These are phyloP conservation scores for Bembecia ichneumoniformis DNA, from an alignment of 2,888 invertebrate genomes.

Conservation along the genomic window DNA sequence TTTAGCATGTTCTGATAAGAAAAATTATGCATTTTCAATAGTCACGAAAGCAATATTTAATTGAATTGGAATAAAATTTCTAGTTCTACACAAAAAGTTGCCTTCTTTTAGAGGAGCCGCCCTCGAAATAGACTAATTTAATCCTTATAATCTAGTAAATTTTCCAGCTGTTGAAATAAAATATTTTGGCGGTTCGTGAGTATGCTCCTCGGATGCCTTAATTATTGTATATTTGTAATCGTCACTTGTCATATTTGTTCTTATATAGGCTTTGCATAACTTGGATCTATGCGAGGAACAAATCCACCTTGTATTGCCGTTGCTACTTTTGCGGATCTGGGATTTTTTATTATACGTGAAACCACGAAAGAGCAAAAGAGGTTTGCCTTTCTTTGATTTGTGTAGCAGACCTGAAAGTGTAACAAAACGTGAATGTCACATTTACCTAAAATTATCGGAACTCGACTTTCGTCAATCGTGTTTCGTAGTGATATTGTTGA, in stretches of 20 bases:
- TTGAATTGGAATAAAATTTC: too few species aligned
- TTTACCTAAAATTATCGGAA: too few species aligned
- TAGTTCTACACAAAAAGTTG: too few species aligned
- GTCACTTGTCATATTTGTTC: neutral
- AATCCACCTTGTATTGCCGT: neutral
- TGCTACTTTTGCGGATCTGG: neutral
- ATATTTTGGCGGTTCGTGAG: neutral
- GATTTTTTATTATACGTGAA: neutral
- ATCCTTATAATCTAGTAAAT: neutral
- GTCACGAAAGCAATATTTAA: too few species aligned
- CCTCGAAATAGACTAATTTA: neutral
- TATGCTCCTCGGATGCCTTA: neutral
- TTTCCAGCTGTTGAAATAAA: too few species aligned
- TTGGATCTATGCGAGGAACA: neutral
- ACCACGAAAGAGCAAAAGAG: neutral
- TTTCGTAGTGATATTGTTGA: too few species aligned
- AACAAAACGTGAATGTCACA: too few species aligned
- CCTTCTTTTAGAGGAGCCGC: too few species aligned
- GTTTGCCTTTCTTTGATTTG: neutral
- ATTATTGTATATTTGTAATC: neutral
- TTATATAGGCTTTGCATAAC: neutral
- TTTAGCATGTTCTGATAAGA: too few species aligned
- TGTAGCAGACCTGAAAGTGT: neutral
- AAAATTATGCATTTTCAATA: too few species aligned
- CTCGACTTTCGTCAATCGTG: too few species aligned